Evolutionary conservation across 2,888 invertebrate genomes (phyloP), one percentile per base, ranked within the genome.

Genomic region (Apotomis turbidana): DNA sequence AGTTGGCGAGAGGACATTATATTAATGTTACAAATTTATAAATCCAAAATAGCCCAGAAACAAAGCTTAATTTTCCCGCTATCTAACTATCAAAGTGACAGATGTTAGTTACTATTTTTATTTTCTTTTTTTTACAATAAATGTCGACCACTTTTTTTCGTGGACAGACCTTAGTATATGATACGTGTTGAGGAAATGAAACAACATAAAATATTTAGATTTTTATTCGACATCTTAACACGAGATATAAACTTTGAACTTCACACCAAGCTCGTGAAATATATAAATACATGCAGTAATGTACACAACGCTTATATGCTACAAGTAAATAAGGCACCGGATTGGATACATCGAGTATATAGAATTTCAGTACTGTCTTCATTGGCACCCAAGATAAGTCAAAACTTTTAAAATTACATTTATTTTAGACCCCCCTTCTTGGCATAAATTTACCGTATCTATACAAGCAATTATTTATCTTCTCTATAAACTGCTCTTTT

Each of bases 231-330:
- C 83, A 84, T 86, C 87, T 86, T 85, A 87, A 87, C 88, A 87
- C 84, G 72, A 80, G 77, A 80, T 79, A 68, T 73, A 70, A 73
- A 66, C 67, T 73, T 79, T 78, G 75, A 74, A 79, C 78, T 74
- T 77, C 76, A 55, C 81, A 80, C 79, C 74, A 81, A 84, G 85
- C 78, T 74, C 80, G 80, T 77, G 74, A 78, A 78, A 84, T 85
- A 85, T 86, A 90, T 91, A 91, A 91, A 90, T 89, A 91, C 81
- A 89, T 81, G 85, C 83, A 81, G 86, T 87, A 87, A 86, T 87
- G 80, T 87, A 86, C 85, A 85, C 76, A 84, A 84, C 74, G 80
- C 83, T 83, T 83, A 75, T 88, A 85, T 87, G 82, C 84, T 86
- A 89, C 85, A 87, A 77, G 71, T 77, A 81, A 78, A 79, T 84